A percentile compares a stretch with the other conserved stretches of the same genome.
phyloP scores from a whole-genome alignment of 2,113 vertebrate genomes.

The Pavo muticus region DNA sequence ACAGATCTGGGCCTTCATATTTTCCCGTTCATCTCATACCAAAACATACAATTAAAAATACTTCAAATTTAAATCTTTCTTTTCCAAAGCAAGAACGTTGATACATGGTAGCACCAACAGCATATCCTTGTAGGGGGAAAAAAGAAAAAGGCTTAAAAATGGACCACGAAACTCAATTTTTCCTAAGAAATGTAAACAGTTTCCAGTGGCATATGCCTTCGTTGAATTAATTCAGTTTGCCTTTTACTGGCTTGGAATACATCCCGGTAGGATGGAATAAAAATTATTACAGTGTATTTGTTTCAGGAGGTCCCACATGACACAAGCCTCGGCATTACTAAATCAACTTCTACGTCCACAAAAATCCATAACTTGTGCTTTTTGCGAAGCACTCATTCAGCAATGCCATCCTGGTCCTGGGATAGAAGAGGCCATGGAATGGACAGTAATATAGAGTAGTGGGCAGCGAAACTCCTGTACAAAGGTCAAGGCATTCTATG shows the following conservation, averaged over 20 bases:
- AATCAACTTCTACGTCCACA: background rate
- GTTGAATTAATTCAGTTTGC: conserved; percentile 86
- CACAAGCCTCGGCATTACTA: conserved; percentile 24
- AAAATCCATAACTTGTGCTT: background rate
- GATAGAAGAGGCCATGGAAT: background rate
- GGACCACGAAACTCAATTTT: conserved; percentile 67
- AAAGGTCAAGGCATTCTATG: background rate
- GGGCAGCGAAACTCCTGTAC: background rate
- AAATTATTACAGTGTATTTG: conserved; percentile 77
- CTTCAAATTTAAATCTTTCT: background rate
- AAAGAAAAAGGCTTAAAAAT: conserved; percentile 57
- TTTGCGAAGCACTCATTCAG: background rate
- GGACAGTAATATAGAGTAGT: background rate
- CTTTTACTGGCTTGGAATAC: conserved; percentile 85
- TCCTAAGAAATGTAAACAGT: conserved; percentile 78
- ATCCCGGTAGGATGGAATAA: conserved; percentile 81
- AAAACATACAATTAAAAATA: background rate
- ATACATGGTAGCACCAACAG: conserved; percentile 15
- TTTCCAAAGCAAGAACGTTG: conserved; percentile 22
- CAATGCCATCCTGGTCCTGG: background rate
- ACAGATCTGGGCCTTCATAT: background rate
- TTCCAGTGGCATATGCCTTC: conserved; percentile 85
- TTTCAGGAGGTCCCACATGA: conserved; percentile 52
- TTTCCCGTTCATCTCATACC: background rate
- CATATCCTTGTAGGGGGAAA: background rate